Base-by-base conservation (phyloP, 2,113 vertebrate species). In the Oreochromis aureus region DNA sequence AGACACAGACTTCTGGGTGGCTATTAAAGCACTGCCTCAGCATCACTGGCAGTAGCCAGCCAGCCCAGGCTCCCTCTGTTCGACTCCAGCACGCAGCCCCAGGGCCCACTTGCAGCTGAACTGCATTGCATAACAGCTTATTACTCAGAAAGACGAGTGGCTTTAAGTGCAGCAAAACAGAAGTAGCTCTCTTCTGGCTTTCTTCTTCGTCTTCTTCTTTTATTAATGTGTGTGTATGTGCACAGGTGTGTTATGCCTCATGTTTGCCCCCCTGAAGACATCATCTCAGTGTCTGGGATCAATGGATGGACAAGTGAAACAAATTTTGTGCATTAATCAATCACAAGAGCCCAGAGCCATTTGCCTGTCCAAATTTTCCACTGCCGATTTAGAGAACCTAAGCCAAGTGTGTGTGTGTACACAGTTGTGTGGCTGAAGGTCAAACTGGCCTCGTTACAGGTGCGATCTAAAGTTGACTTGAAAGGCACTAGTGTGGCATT, bases 91-190 rank as follows among this genome's bases (percentile, higher is more conserved):
- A 82, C 30, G 58, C 85, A 86, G 92, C 92, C 93, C 85, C 81
- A 86, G 92, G 94, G 93, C 91, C 93, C 91, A 92, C 91, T 82
- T 89, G 87, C 88, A 94, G 91, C 87, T 63, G 46, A 91, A 83
- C 92, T 92, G 82, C 89, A 89, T 95, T 94, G 92, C 94, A 94
- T 95, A 95, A 95, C 85, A 89, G 76, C 83, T 89, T 90, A 94
- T 94, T 94, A 94, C 93, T 92, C 84, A 91, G 85, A 93, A 84
- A 91, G 87, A 91, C 22, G 22, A 93, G 86, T 93, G 90, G 87
- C 93, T 95, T 93, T 95, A 89, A 95, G 88, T 81, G 88, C 84
- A 55, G 87, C 73, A 87, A 85, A 89, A 91, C 53, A 92, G 81
- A 86, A 88, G 63, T 59, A 71, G 83, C 56, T 89, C 79, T 61